Percentiles rank a stretch among this genome's conserved stretches.
Evolutionary conservation across 2,797 vertebrate genomes (phyloP).

Genomic region (Aselliscus stoliczkanus): DNA sequence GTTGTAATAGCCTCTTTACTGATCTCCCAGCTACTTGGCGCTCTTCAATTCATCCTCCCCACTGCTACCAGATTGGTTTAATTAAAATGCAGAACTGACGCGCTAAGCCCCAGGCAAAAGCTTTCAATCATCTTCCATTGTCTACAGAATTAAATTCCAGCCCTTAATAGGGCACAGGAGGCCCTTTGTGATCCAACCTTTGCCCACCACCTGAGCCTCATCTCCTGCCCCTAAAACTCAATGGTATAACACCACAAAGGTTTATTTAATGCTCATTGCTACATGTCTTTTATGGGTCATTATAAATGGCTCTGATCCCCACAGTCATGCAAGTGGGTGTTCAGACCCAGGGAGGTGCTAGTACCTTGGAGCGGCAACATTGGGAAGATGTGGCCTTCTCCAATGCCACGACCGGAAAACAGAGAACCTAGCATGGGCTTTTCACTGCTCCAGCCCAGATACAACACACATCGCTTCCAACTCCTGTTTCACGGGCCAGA

Average conservation of each 20-base stretch:
- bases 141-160: slow-evolving; percentile 42
- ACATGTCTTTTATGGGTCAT: not conserved
- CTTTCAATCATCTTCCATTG: slow-evolving; percentile 63
- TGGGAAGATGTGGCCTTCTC: not conserved
- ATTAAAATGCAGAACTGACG: slow-evolving; percentile 68
- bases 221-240: not conserved
- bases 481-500: not conserved
- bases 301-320: not conserved
- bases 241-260: not conserved
- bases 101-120: slow-evolving; percentile 44
- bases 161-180: not conserved
- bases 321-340: not conserved
- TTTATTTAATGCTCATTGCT: not conserved
- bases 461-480: not conserved
- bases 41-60: slow-evolving; percentile 41
- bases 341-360: not conserved
- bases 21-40: slow-evolving; percentile 20
- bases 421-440: not conserved
- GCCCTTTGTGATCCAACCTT: not conserved
- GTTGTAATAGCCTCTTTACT: slow-evolving; percentile 28
- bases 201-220: not conserved
- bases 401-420: not conserved
- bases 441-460: not conserved
- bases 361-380: not conserved
- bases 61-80: slow-evolving; percentile 50